Conservation (phyloP, 2,888 invertebrate genomes). For the Stenurella melanura region DNA sequence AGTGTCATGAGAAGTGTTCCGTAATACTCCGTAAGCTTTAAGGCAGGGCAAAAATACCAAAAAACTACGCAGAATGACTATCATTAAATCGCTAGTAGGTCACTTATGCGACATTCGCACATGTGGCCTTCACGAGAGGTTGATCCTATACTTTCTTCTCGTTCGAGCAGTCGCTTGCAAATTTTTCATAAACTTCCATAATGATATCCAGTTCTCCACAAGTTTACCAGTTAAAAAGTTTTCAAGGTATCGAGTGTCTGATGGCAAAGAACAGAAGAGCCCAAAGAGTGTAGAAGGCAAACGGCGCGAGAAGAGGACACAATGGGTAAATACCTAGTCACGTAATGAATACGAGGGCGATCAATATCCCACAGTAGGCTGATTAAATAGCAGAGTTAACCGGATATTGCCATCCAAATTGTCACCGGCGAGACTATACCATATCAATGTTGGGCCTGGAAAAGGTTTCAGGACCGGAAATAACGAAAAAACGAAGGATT, state of each 20-base stretch:
- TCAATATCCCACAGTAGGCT: constrained; percentile 71
- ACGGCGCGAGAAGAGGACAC: constrained; percentile 45
- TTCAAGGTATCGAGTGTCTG: constrained; percentile 37
- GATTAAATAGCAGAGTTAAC: constrained; percentile 72
- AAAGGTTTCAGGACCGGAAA: constrained; percentile 19
- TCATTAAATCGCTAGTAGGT: background rate
- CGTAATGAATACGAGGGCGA: constrained; percentile 70
- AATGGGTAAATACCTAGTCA: constrained; percentile 66
- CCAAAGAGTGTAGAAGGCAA: constrained; percentile 47
- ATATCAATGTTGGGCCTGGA: constrained; percentile 25
- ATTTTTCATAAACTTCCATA: constrained; percentile 36
- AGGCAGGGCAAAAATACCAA: background rate
- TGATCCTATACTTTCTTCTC: background rate
- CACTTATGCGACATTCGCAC: background rate
- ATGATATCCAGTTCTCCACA: constrained; percentile 33
- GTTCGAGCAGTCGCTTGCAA: constrained; percentile 7
- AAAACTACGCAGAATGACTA: background rate
- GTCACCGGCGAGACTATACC: constrained; percentile 64
- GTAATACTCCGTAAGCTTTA: background rate
- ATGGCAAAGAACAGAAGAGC: constrained; percentile 48
- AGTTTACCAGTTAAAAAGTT: constrained; percentile 37
- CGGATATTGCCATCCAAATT: constrained; percentile 72
- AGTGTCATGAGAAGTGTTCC: too few species aligned
- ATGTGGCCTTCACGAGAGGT: background rate
- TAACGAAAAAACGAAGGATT: constrained; percentile 3